Base-by-base conservation (phyloP, 2,797 vertebrate genomes). In the Anomalospiza imberbis region DNA sequence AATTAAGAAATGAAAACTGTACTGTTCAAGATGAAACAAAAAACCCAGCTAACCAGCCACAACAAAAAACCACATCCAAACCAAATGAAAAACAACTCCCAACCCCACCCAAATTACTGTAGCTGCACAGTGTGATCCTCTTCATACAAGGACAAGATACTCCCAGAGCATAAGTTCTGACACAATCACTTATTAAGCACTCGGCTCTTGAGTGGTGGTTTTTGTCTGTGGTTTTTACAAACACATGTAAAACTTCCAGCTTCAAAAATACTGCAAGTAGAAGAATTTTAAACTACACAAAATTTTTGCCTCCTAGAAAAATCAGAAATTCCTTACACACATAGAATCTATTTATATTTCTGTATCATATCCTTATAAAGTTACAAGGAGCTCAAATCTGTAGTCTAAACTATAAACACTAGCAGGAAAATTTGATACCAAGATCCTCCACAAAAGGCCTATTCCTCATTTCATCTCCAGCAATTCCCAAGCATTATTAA, bases 381-480 rank as follows among this genome's bases (percentile, higher is more conserved):
- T 32, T 63, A 45, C 51, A 68, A 68, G 34, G 31, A 93, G 68
- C 38, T 78, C 22, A 84, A 70, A 90, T 40, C 32, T 71, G 31
- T 25, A 74, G 48, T 51, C n/a, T 74, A 9, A 89, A 76, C n/a
- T 51, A 66, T 7, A 80, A 87, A 70, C 20, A 60, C 22, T 29
- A 82, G 21, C n/a, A 67, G 19, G 20, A 71, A 63, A 55, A 68
- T 87, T 61, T 63, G 31, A 29, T 81, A 65, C 16, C 60, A 86
- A 91, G 94, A 91, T 42, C 57, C 47, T 80, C 85, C 87, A 89
- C 82, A 65, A 13, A 96, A 70, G 72, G 57, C 36, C 67, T 78
- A 28, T 86, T 94, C 51, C 73, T 92, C 44, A 81, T 88, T 95
- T 96, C 57, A 82, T 76, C 48, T 83, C 89, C 88, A 88, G 42